A percentile compares a stretch with the other conserved stretches of the same genome.
Evolutionary conservation across 2,888 invertebrate genomes (phyloP).

Genomic region (Drosophila infuscata): DNA sequence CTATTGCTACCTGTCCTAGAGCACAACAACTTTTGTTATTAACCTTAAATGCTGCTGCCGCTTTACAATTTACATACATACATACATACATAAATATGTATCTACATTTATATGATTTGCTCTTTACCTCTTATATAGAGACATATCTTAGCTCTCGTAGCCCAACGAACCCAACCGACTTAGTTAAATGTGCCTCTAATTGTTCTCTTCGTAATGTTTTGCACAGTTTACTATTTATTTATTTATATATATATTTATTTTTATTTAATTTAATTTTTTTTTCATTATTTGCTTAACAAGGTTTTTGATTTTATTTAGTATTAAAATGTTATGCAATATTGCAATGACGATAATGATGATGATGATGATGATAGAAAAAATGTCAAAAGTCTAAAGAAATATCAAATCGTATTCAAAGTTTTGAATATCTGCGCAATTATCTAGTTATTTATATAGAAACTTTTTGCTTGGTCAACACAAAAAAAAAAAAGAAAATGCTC

Average conservation of each 20-base stretch:
- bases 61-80: slow-evolving; percentile 51
- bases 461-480: slow-evolving; percentile 54
- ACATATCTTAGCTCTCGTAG: slow-evolving; percentile 45
- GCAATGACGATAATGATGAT: slow-evolving; percentile 38
- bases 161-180: slow-evolving; percentile 43
- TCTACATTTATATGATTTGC: slow-evolving; percentile 15
- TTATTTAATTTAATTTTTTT: slow-evolving; percentile 31
- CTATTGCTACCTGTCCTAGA: slow-evolving; percentile 63
- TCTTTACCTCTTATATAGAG: slow-evolving; percentile 34
- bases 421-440: slow-evolving; percentile 65
- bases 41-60: slow-evolving; percentile 68
- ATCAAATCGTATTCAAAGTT: slow-evolving; percentile 84
- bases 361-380: slow-evolving; percentile 54
- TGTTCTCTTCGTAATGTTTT: slow-evolving; percentile 52
- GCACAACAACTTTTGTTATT: slow-evolving; percentile 70
- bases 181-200: slow-evolving; percentile 50
- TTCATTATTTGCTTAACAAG: slow-evolving; percentile 59
- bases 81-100: slow-evolving; percentile 14
- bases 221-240: slow-evolving; percentile 50
- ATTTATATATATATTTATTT: slow-evolving; percentile 21
- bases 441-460: slow-evolving; percentile 44
- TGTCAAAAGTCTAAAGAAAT: slow-evolving; percentile 50
- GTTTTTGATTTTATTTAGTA: slow-evolving; percentile 50
- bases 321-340: slow-evolving; percentile 59
- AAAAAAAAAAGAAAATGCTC: slow-evolving; percentile 48